Base-by-base conservation (phyloP, 2,113 vertebrate genomes). In the Pangasianodon gigas region DNA sequence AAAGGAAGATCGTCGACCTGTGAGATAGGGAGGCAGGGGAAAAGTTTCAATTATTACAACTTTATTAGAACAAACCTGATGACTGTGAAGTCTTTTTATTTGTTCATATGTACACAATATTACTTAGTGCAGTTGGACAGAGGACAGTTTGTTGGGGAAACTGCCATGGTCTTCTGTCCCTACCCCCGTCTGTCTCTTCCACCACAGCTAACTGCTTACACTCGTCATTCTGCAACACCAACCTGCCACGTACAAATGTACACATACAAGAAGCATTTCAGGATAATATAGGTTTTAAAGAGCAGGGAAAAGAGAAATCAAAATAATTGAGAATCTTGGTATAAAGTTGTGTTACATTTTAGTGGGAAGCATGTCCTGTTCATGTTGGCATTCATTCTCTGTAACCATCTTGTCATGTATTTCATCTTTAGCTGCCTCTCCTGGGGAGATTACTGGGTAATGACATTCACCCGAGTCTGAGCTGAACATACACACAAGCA, bases 1-100 rank as follows among this genome's bases (percentile, higher is more conserved):
- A 96, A 99, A 99, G 92, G 98, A 99, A 62, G 98, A 97, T 96
- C 98, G 97, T 94, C 98, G 96, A 93, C 96, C 98, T 99, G 94
- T 48, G 44, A 60, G 10, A 84, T 3, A 41, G 54, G 65, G 32
- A 62, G 2, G 26, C 41, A 56, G 37, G 16, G 4, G 29, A 62
- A 87, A 58, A 0, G 13, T 51, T 16, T 13, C 14, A 69, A 65
- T 41, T 16, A 83, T 29, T 84, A 29, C 32, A 65, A 7, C 62
- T 51, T 80, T 29, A 75, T 48, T 48, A 29, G 48, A 62, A 52
- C 58, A 84, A 71, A 37, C n/a, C 16, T 79, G 60, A 32, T 32
- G 18, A 46, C 56, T 62, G 26, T 37, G 41, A 77, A 52, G 65
- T 14, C 1, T 67, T 24, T 56, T 52, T 4, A n/a, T 26, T 84